Evolutionary conservation across 2,888 invertebrate genomes (phyloP), one percentile per base, ranked within the genome.

Genomic region (Euplagia quadripunctaria): DNA sequence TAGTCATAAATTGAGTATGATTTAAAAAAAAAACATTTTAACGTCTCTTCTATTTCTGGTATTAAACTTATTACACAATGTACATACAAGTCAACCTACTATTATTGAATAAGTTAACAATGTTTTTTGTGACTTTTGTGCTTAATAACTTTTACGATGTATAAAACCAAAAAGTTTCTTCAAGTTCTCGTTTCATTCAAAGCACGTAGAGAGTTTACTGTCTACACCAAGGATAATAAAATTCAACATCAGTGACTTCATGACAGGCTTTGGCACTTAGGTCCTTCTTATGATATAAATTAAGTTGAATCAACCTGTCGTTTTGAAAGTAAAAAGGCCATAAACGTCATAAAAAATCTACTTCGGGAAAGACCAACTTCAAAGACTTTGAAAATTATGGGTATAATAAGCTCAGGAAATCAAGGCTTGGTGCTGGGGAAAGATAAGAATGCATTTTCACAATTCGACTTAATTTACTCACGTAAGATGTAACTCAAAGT

Each of bases 141-240:
- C 31, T 31, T 31, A 31, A 31, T 31, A 31, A 31, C 31, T 31
- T 31, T 31, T 58, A 16, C 14, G 46, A 49, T 49, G 20, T 52
- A 51, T 16, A 20, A n/a, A 41, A n/a, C 63, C 63, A 68, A 73
- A 72, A 74, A 83, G 73, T 66, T 73, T 73, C 68, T 70, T 61
- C 66, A 71, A 70, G 66, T 69, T 69, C 70, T 75, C 58, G 14
- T 49, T 66, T 66, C 66, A 78, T 79, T 73, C 83, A 74, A 77
- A 76, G 78, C 89, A 89, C 89, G 89, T 88, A 85, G 81, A 66
- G 68, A 71, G 86, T 88, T 89, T 89, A 89, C 86, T 78, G 86
- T 82, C 81, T 80, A 52, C 76, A 72, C 77, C 78, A 76, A 82
- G 78, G 79, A 85, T 82, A 55, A 55, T 58, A 67, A 67, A 77